Evolutionary conservation across 2,888 invertebrate genomes (phyloP), one percentile per base, ranked within the genome.

Genomic region (Nephrocerus scutellatus): DNA sequence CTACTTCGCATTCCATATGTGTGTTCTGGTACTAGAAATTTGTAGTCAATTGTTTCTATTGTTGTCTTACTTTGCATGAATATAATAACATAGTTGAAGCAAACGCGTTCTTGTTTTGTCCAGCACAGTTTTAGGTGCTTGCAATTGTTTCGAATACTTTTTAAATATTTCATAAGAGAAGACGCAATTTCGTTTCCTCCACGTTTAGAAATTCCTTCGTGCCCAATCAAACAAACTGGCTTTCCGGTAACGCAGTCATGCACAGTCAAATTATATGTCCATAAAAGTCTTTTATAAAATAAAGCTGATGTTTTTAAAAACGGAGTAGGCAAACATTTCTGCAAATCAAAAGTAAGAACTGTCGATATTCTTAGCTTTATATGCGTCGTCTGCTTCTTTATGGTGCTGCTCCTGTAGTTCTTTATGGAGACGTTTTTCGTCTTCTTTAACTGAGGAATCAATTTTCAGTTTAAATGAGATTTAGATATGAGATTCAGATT

Each of bases 81-180:
- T 36, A 37, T 33, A 46, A 33, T 30, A 49, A 48, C 48, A 47
- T 51, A n/a, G 41, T 21, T 15, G 41, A 37, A 21, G 46, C 41
- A 29, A 45, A 40, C 28, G 37, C 30, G 12, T 51, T 49, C 35
- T 51, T 49, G 28, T 49, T 49, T 43, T 48, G 46, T 18, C 41
- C 44, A n/a, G 34, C 16, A 30, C 48, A 48, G 21, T 34, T 43
- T 36, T 19, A 31, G 7, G 25, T 50, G 44, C 20, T 42, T 36
- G 36, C 40, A 26, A 38, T 38, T 35, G 36, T 30, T 22, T 33
- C 41, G 39, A 44, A 24, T 36, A 25, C 20, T 44, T 38, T 38
- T 32, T 28, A 30, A 32, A n/a, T n/a, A n/a, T n/a, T n/a, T n/a
- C n/a, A n/a, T n/a, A 34, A 35, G 4, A 45, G 9, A 48, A 8